These are phyloP conservation scores for Pseudochirops cupreus DNA, from an alignment of 2,797 vertebrate genomes.

Conservation along the genomic window DNA sequence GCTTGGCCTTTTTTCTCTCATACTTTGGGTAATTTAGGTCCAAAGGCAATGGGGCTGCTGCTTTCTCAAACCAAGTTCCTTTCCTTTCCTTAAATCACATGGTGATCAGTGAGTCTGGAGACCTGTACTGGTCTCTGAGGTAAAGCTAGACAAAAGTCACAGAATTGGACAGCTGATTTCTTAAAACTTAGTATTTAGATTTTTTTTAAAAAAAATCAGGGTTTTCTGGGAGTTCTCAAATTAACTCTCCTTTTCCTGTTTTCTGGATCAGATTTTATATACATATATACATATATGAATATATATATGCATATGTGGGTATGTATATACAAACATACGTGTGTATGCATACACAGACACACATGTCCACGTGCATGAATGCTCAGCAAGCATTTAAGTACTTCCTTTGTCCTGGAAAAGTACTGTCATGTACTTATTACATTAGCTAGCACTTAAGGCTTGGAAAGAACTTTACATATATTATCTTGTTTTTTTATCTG, in stretches of 20 bases:
- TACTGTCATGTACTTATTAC: too few relatives aligned
- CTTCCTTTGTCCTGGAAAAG: too few relatives aligned
- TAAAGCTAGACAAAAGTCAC: background rate
- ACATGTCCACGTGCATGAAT: too few relatives aligned
- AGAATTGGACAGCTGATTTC: background rate
- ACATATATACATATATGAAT: too few relatives aligned
- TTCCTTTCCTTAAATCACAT: background rate
- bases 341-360: too few relatives aligned
- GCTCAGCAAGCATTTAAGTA: too few relatives aligned
- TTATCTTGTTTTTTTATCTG: too few relatives aligned
- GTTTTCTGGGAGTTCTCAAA: background rate
- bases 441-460: too few relatives aligned
- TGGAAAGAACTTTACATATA: too few relatives aligned
- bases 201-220: background rate
- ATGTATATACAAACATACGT: background rate
- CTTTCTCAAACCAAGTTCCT: background rate
- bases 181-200: background rate
- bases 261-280: background rate
- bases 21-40: background rate
- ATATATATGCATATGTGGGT: fast-evolving
- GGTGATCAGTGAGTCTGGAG: background rate
- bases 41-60: too few relatives aligned
- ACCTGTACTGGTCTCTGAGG: too few relatives aligned
- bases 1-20: background rate
- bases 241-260: background rate